phyloP scores from a whole-genome alignment of 2,113 vertebrate species.

The Tachysurus vachellii region DNA sequence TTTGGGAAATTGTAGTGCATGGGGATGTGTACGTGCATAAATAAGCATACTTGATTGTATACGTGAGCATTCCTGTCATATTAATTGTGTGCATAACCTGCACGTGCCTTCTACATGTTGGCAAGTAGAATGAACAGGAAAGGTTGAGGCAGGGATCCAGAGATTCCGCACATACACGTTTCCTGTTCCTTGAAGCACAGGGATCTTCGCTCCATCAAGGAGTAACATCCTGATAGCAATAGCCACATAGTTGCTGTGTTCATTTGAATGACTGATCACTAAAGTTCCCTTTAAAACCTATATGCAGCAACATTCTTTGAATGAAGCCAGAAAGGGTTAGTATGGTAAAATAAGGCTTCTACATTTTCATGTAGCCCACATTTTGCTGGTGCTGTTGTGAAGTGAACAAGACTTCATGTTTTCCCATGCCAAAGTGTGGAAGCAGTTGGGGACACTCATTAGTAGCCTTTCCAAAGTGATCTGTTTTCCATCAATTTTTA shows the following conservation, averaged over 20 bases:
- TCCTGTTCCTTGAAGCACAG: conserved; percentile 61
- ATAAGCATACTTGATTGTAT: conserved; percentile 45
- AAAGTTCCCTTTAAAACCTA: neutral
- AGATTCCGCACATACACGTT: conserved; percentile 59
- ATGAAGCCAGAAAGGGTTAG: neutral
- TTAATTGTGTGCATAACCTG: conserved; percentile 53
- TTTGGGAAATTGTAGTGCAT: conserved; percentile 24
- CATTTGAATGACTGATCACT: conserved; percentile 9
- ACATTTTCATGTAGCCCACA: neutral
- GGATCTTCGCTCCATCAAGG: conserved; percentile 61
- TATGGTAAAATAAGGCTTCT: neutral
- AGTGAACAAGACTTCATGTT: conserved; percentile 7
- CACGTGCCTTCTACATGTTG: conserved; percentile 53
- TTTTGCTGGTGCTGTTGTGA: conserved; percentile 7
- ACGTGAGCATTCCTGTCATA: conserved; percentile 9
- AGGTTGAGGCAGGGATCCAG: conserved; percentile 64
- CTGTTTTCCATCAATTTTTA: conserved; percentile 26
- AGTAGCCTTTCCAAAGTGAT: conserved; percentile 16
- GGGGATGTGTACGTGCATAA: conserved; percentile 53
- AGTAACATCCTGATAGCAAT: conserved; percentile 63
- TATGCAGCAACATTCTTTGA: neutral
- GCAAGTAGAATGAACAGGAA: conserved; percentile 65
- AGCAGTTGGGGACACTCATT: conserved; percentile 22
- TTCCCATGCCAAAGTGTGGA: conserved; percentile 27
- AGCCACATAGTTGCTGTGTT: conserved; percentile 26